These are phyloP conservation scores for Neoniphon sammara DNA, from an alignment of 2,797 vertebrate species.

Conservation along the genomic window DNA sequence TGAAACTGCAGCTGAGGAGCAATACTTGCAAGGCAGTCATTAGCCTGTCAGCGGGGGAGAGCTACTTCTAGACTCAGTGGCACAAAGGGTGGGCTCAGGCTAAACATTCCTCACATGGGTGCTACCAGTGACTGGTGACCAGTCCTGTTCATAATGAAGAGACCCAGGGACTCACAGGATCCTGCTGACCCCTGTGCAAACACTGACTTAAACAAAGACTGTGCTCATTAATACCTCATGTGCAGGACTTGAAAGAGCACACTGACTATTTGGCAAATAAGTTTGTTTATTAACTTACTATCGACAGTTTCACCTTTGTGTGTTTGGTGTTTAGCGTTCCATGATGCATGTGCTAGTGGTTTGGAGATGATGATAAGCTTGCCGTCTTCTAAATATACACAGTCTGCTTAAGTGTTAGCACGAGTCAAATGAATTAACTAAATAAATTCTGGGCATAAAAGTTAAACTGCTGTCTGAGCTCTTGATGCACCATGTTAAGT, in stretches of 20 bases:
- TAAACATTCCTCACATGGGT: conserved; percentile 69
- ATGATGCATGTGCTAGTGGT: not conserved
- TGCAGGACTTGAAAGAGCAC: conserved; percentile 39
- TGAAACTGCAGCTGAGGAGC: not conserved
- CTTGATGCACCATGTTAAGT: no score
- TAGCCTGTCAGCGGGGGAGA: conserved; percentile 26
- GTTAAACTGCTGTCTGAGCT: no score
- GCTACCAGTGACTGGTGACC: conserved; percentile 50
- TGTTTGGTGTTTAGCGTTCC: not conserved
- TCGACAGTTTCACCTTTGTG: conserved; percentile 10
- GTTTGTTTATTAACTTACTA: no score
- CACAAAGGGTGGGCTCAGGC: conserved; percentile 51
- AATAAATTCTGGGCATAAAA: no score
- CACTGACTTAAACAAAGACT: conserved; percentile 54
- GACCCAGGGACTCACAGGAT: conserved; percentile 52
- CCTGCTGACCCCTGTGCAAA: conserved; percentile 60
- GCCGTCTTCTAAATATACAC: no score
- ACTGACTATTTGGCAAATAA: conserved; percentile 44
- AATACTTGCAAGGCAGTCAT: conserved; percentile 5
- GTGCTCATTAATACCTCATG: conserved; percentile 55
- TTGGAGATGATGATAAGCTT: not conserved
- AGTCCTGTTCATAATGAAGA: conserved; percentile 59
- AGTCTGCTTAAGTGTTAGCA: no score
- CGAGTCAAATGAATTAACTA: no score
- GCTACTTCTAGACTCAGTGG: conserved; percentile 52